A percentile compares a stretch with the other conserved stretches of the same genome.
phyloP scores from a whole-genome alignment of 2,888 invertebrate genomes.

The Lamellibrachia columna region DNA sequence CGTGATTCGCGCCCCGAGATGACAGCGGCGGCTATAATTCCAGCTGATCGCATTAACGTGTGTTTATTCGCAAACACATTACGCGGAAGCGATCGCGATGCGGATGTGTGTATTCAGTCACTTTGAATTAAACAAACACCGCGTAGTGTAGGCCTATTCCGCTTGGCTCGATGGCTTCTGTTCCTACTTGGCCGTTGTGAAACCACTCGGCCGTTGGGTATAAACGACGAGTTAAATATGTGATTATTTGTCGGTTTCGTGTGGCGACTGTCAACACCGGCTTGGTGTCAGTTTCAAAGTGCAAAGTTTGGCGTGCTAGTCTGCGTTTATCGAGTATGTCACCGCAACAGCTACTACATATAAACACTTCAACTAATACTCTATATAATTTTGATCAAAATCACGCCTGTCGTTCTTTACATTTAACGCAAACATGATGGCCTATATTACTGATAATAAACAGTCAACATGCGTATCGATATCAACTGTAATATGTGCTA shows the following conservation, averaged over 20 bases:
- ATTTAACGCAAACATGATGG: not conserved
- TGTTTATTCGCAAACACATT: not conserved
- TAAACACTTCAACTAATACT: not conserved
- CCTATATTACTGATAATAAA: not conserved
- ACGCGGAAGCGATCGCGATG: not conserved
- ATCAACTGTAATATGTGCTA: not conserved
- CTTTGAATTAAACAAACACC: not conserved
- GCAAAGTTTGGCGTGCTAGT: slow-evolving; percentile 12
- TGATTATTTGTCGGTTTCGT: not conserved
- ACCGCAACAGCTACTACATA: not conserved
- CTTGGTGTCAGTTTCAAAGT: not conserved
- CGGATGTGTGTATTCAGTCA: not conserved
- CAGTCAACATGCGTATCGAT: not conserved
- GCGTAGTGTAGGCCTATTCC: not conserved
- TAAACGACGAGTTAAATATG: not conserved
- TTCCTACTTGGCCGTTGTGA: not conserved
- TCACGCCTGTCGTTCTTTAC: not conserved
- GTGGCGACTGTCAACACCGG: not conserved
- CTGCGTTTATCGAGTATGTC: not conserved
- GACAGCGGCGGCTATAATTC: not conserved
- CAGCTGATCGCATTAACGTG: not conserved
- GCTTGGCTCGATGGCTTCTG: not conserved
- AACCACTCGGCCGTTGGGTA: not conserved
- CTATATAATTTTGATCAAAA: not conserved
- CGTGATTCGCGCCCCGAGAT: not conserved